These are phyloP conservation scores for Drosophila leonis DNA, from an alignment of 2,888 invertebrate species.

Conservation along the genomic window DNA sequence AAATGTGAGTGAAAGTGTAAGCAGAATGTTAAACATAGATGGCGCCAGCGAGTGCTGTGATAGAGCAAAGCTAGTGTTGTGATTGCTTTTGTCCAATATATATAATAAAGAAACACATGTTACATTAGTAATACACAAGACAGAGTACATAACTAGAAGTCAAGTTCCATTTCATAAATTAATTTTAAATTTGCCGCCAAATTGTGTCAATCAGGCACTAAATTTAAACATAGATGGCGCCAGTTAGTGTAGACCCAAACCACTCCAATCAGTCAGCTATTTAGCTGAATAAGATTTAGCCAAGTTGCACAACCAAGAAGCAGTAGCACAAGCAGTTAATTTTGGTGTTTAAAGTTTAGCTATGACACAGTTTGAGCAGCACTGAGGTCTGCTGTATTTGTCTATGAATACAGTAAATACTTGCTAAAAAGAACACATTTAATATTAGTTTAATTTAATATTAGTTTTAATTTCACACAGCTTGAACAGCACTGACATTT, in stretches of 20 bases:
- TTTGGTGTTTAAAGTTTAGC: background rate
- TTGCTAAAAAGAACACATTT: background rate
- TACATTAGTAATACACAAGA: no score
- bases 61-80: background rate
- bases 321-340: background rate
- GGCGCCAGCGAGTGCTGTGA: constrained; percentile 3
- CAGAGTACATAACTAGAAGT: background rate
- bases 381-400: background rate
- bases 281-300: background rate
- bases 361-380: background rate
- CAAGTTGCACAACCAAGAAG: background rate
- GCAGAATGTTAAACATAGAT: constrained; percentile 7
- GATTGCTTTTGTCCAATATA: background rate
- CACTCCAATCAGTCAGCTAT: background rate
- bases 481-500: no score
- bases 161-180: background rate
- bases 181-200: background rate
- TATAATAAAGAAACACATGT: background rate
- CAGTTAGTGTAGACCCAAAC: background rate
- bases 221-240: constrained; percentile 27
- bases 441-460: no score
- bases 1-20: background rate
- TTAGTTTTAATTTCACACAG: no score
- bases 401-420: background rate
- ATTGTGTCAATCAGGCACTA: fast-evolving